phyloP scores from a whole-genome alignment of 2,113 vertebrate genomes.

The Syngnathus floridae region DNA sequence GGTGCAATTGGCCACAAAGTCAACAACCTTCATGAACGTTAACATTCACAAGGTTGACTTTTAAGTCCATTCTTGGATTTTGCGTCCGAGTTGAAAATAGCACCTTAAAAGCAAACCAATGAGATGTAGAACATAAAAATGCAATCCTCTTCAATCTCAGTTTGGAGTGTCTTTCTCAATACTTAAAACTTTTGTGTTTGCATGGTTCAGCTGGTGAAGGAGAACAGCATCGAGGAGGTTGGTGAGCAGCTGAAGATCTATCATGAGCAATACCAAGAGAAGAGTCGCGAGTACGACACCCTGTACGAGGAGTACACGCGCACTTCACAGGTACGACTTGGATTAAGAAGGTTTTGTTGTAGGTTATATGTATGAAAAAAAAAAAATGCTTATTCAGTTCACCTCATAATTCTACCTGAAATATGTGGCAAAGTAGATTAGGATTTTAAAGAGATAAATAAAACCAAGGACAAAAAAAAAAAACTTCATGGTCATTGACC shows the following conservation, averaged over 20 bases:
- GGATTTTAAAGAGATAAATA: not conserved
- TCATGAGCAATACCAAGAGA: slow-evolving; percentile 95
- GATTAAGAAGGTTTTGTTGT: not conserved
- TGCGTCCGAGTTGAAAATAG: not conserved
- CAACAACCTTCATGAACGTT: not conserved
- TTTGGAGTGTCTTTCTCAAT: not conserved
- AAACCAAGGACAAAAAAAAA: not conserved
- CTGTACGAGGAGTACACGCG: slow-evolving; percentile 97
- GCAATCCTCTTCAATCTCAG: not conserved
- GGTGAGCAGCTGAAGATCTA: slow-evolving; percentile 96
- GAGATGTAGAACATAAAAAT: not conserved
- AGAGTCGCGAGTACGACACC: slow-evolving; percentile 92
- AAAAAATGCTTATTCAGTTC: not conserved
- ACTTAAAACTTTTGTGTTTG: not conserved
- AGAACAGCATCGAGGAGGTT: slow-evolving; percentile 96
- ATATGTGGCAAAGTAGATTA: not conserved
- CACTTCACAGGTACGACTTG: slow-evolving; percentile 82
- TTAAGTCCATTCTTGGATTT: not conserved
- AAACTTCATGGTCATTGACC: not conserved
- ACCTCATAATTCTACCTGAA: not conserved
- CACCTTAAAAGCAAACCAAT: not conserved
- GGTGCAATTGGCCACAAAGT: slow-evolving; percentile 6
- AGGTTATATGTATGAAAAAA: too few relatives aligned
- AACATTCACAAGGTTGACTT: too few relatives aligned
- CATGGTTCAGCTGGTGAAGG: slow-evolving; percentile 86